A percentile compares a stretch with the other conserved stretches of the same genome.
Evolutionary conservation across 2,113 vertebrate species (phyloP).

Genomic region (Stegostoma tigrinum): DNA sequence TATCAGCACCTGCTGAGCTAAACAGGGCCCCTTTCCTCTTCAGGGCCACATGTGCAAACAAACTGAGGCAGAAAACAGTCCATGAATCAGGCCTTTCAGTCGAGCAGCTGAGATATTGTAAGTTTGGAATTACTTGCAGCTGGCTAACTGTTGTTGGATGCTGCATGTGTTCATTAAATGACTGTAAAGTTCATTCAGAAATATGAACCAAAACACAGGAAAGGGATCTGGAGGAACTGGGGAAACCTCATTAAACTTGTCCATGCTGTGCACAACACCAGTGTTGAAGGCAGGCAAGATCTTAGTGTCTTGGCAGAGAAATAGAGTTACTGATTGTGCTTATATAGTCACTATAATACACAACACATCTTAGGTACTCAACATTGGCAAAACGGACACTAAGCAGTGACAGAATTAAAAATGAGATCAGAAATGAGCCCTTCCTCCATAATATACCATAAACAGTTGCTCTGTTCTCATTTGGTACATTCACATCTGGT

Average conservation of each 20-base stretch:
- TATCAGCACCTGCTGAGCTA: not conserved
- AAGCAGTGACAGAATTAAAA: not conserved
- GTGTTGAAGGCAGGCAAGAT: not conserved
- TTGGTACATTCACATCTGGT: not conserved
- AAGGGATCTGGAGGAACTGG: not conserved
- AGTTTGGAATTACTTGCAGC: conserved; percentile 27
- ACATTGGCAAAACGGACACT: not conserved
- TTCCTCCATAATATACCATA: not conserved
- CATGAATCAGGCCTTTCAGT: conserved; percentile 3
- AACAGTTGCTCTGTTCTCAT: too few relatives aligned
- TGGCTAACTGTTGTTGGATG: conserved; percentile 14
- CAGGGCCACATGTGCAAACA: not conserved
- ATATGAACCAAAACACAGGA: not conserved
- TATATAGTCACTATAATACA: not conserved
- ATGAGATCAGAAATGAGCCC: not conserved
- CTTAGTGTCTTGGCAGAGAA: not conserved
- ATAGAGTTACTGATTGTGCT: not conserved
- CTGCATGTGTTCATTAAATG: conserved; percentile 22
- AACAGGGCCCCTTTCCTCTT: conserved; percentile 22
- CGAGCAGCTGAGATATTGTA: conserved; percentile 11
- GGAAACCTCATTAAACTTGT: conserved; percentile 9
- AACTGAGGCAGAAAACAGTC: not conserved
- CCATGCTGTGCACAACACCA: not conserved
- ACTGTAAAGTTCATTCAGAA: conserved; percentile 21
- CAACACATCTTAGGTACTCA: not conserved